Evolutionary conservation across 2,797 vertebrate species (phyloP).

Genomic region (Amazona ochrocephala): DNA sequence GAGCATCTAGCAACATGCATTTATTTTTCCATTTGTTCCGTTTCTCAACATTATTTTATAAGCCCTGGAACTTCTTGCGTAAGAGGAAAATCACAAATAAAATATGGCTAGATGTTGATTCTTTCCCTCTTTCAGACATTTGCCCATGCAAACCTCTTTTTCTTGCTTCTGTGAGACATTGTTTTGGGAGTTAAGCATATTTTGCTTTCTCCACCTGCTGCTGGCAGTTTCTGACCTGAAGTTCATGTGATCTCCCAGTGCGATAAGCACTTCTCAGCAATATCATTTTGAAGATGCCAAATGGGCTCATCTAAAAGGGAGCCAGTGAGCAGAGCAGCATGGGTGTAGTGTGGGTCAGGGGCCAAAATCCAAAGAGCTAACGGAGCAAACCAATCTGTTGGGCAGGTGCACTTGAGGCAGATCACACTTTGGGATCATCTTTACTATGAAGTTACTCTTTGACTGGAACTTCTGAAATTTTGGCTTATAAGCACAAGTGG

Average conservation of each 20-base stretch:
- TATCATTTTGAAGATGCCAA: not conserved
- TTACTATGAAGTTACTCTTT: not conserved
- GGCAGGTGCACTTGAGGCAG: not conserved
- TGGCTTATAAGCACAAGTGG: not conserved
- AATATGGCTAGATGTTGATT: not conserved
- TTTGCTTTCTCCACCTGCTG: not conserved
- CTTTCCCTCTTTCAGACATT: not conserved
- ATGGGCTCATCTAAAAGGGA: not conserved
- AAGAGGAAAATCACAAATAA: not conserved
- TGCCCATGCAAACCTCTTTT: not conserved
- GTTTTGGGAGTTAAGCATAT: not conserved
- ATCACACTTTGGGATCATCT: not conserved
- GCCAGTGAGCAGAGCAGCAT: not conserved
- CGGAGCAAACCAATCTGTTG: not conserved
- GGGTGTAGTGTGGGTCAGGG: not conserved
- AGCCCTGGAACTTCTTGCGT: not conserved
- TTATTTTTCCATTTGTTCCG: not conserved
- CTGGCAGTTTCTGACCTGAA: not conserved
- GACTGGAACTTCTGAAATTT: not conserved
- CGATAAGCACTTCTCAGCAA: not conserved
- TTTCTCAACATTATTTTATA: not conserved
- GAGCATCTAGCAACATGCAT: not conserved
- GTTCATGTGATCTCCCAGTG: not conserved
- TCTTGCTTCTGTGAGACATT: not conserved
- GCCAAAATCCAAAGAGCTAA: not conserved